Percentiles rank a stretch among this genome's conserved stretches.
phyloP scores from a whole-genome alignment of 2,888 invertebrate species.

The Drosophila macrospina region DNA sequence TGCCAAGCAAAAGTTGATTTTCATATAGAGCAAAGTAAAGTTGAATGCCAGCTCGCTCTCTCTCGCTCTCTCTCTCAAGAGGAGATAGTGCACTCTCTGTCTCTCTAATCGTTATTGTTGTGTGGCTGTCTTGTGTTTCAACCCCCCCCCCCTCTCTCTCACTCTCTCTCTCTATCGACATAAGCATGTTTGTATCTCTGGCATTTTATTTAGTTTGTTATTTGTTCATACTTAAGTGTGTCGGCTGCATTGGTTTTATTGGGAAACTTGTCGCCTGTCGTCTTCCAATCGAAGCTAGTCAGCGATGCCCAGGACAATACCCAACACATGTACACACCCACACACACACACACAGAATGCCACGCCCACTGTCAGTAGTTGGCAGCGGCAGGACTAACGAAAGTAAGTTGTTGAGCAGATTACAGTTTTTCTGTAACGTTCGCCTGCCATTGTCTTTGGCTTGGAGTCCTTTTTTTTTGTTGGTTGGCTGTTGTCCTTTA shows the following conservation, averaged over 20 bases:
- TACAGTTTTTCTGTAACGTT: slow-evolving; percentile 73
- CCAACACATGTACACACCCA: slow-evolving; percentile 36
- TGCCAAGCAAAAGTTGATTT: slow-evolving; percentile 76
- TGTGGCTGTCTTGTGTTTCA: slow-evolving; percentile 25
- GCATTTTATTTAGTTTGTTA: slow-evolving; percentile 80
- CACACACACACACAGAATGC: slow-evolving; percentile 18
- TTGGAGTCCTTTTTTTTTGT: slow-evolving; percentile 70
- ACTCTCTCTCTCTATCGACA: too few species aligned
- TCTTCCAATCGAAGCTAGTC: slow-evolving; percentile 78
- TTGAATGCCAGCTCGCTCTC: slow-evolving; percentile 7
- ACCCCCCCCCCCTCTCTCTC: slow-evolving; percentile 31
- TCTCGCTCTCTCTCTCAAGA: too few species aligned
- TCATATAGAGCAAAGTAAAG: slow-evolving; percentile 59
- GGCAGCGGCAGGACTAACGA: slow-evolving; percentile 40
- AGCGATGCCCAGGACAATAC: slow-evolving; percentile 77
- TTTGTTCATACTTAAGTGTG: slow-evolving; percentile 82
- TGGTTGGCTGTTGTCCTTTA: too few species aligned
- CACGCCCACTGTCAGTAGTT: slow-evolving; percentile 42
- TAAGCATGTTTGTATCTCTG: slow-evolving; percentile 66
- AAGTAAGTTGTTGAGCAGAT: slow-evolving; percentile 79
- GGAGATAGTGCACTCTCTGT: slow-evolving; percentile 9
- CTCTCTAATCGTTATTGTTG: slow-evolving; percentile 64
- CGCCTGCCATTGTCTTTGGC: slow-evolving; percentile 67
- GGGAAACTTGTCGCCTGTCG: slow-evolving; percentile 80
- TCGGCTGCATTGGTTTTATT: slow-evolving; percentile 79